Evolutionary conservation across 2,888 invertebrate genomes (phyloP).

Genomic region (Machimus atricapillus): DNA sequence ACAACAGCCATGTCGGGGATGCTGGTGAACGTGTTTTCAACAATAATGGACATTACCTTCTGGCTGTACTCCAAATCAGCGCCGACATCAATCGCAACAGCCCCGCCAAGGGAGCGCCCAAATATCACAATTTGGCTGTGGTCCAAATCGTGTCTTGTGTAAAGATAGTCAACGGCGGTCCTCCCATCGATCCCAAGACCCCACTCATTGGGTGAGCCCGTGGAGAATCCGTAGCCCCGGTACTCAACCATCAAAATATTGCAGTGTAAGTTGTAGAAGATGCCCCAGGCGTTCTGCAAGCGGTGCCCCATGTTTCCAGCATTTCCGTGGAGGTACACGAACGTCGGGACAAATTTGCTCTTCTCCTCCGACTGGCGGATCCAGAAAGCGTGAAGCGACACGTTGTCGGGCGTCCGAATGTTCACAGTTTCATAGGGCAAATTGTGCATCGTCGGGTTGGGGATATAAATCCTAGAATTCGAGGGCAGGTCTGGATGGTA

Average conservation of each 20-base stretch:
- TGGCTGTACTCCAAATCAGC: constrained; percentile 77
- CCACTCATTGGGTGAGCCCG: constrained; percentile 85
- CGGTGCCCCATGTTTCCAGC: constrained; percentile 97
- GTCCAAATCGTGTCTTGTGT: constrained; percentile 83
- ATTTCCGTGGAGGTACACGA: constrained; percentile 94
- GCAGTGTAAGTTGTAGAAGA: constrained; percentile 81
- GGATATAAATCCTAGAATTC: constrained; percentile 86
- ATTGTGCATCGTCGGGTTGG: constrained; percentile 84
- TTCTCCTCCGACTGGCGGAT: constrained; percentile 76
- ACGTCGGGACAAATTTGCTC: constrained; percentile 76
- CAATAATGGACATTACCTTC: constrained; percentile 84
- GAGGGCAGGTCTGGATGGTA: constrained; percentile 91
- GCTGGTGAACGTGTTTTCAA: constrained; percentile 95
- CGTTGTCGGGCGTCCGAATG: constrained; percentile 78
- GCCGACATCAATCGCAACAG: constrained; percentile 88
- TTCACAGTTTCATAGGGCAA: constrained; percentile 86
- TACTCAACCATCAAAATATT: constrained; percentile 95
- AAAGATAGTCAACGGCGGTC: constrained; percentile 84
- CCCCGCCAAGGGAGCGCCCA: constrained; percentile 87
- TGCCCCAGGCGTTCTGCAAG: constrained; percentile 84
- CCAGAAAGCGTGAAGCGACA: constrained; percentile 81
- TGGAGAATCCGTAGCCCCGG: constrained; percentile 91
- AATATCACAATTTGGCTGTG: constrained; percentile 85
- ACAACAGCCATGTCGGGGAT: constrained; percentile 91
- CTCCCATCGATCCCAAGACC: constrained; percentile 89